phyloP scores from a whole-genome alignment of 2,888 invertebrate species.

The Notodonta dromedarius region DNA sequence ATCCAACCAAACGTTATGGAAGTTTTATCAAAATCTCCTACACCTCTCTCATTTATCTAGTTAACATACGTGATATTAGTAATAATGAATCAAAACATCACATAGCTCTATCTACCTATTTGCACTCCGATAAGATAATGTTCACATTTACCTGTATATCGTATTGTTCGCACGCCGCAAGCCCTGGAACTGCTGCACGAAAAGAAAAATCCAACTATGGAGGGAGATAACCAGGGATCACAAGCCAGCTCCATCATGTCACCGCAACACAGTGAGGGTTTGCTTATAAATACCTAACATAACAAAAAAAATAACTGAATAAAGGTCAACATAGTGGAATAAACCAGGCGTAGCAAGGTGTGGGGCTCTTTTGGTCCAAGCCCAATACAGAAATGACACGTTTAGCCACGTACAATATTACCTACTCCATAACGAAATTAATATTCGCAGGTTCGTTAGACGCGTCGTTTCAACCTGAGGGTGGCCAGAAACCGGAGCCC shows the following conservation, averaged over 20 bases:
- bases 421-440: too few relatives aligned
- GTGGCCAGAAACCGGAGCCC: slow-evolving; percentile 66
- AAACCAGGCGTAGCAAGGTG: too few relatives aligned
- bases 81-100: background rate
- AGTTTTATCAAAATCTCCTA: too few relatives aligned
- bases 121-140: slow-evolving; percentile 46
- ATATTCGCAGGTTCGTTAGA: slow-evolving; percentile 67
- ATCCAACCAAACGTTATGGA: too few relatives aligned
- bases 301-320: too few relatives aligned
- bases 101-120: slow-evolving; percentile 23
- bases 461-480: slow-evolving; percentile 65
- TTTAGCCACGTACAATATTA: too few relatives aligned
- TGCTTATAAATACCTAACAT: too few relatives aligned
- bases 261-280: slow-evolving; percentile 73
- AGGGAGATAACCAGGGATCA: slow-evolving; percentile 67
- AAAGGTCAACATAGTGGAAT: too few relatives aligned
- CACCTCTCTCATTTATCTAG: background rate
- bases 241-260: slow-evolving; percentile 77
- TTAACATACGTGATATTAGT: slow-evolving; percentile 1
- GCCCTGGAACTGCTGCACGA: slow-evolving; percentile 88
- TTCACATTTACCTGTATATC: slow-evolving; percentile 12
- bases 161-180: slow-evolving; percentile 50
- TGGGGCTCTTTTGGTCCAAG: background rate
- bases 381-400: too few relatives aligned
- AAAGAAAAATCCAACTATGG: slow-evolving; percentile 75